Conservation (phyloP, 2,888 invertebrate species). For the Caenorhabditis virilis region DNA sequence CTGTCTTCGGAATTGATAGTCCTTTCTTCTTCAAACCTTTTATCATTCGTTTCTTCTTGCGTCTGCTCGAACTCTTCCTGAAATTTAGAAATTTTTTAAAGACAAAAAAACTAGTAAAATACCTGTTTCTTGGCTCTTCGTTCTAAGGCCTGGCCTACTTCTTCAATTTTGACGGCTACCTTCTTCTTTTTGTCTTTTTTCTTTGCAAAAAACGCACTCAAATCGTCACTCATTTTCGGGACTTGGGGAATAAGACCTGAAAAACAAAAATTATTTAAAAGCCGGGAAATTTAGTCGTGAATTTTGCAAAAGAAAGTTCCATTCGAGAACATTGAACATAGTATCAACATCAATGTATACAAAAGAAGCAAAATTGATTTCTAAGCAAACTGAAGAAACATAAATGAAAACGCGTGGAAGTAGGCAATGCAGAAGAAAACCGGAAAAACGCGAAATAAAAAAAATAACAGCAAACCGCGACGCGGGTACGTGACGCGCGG, state of each 20-base stretch:
- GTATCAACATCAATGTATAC: neutral
- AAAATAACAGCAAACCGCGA: conserved; percentile 2
- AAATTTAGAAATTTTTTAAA: neutral
- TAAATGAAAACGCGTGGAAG: no score
- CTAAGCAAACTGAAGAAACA: neutral
- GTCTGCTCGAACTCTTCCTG: conserved; percentile 46
- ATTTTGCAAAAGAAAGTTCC: no score
- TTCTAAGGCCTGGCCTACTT: conserved; percentile 59
- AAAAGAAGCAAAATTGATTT: neutral
- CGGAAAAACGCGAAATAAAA: neutral
- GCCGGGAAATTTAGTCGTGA: neutral
- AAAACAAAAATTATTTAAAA: neutral
- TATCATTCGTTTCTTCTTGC: conserved; percentile 32
- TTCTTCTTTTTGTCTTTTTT: conserved; percentile 65
- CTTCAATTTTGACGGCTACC: conserved; percentile 58
- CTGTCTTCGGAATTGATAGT: conserved; percentile 46
- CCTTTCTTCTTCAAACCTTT: conserved; percentile 26
- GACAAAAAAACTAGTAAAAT: neutral
- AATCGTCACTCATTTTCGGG: conserved; percentile 56
- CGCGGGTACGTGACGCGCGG: conserved; percentile 1
- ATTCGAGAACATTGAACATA: no score
- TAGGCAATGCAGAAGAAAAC: neutral
- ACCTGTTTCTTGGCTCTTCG: conserved; percentile 53
- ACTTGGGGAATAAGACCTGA: neutral
- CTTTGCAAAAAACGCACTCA: conserved; percentile 63